Percentiles rank a stretch among this genome's conserved stretches.
These are phyloP conservation scores for Elanus axillaris DNA, from an alignment of 2,113 vertebrate species.

Conservation along the genomic window DNA sequence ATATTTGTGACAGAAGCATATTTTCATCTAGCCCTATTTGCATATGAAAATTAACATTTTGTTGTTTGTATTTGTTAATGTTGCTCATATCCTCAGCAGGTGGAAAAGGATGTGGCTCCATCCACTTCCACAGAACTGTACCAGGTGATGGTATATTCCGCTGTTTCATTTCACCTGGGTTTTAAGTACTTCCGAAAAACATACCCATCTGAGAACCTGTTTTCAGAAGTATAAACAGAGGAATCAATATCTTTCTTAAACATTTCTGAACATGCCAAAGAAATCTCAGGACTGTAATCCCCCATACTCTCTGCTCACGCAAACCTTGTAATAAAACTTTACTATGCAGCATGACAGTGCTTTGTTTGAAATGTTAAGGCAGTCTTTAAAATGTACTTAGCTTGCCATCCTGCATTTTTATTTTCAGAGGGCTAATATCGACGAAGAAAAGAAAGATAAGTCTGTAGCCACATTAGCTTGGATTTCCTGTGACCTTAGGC, in stretches of 20 bases:
- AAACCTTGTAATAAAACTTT: not conserved
- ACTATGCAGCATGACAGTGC: not conserved
- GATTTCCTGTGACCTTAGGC: not conserved
- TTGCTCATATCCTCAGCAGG: not conserved
- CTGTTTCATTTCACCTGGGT: not conserved
- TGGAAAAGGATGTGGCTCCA: not conserved
- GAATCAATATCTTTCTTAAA: not conserved
- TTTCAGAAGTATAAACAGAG: not conserved
- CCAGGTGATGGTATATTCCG: not conserved
- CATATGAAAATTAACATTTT: not conserved
- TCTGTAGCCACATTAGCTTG: not conserved
- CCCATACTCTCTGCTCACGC: not conserved
- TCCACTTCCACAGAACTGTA: not conserved
- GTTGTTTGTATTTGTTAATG: not conserved
- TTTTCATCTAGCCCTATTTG: not conserved
- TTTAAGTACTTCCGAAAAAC: not conserved
- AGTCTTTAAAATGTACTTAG: not conserved
- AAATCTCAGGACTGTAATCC: not conserved
- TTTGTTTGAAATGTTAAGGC: not conserved
- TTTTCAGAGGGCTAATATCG: not conserved
- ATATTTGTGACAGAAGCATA: not conserved
- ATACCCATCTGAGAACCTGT: accelerated
- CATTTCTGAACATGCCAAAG: not conserved
- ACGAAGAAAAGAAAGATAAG: not conserved
- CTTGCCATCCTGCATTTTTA: not conserved